Evolutionary conservation across 2,797 vertebrate species (phyloP), one percentile per base, ranked within the genome.

Genomic region (Hydrocynus forskahlii): DNA sequence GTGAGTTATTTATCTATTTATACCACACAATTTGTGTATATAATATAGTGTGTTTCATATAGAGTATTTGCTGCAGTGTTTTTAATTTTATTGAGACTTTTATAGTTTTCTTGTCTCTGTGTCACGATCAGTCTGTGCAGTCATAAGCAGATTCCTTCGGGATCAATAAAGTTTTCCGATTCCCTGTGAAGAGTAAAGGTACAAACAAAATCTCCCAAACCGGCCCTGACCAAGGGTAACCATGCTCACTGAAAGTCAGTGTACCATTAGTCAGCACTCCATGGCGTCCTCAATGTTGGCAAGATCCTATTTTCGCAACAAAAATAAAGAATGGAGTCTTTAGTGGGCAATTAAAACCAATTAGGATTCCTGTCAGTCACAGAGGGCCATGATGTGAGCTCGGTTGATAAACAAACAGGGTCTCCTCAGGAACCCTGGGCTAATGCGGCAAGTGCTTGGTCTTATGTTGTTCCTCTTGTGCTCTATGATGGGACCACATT

Each of bases 371-470:
- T 40, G 63, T 66, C 63, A 66, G 35, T 40, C 35, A 38, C 6
- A 40, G 35, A 0, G 29, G n/a, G 59, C 25, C 52, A 81, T 55
- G 10, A 12, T 25, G 45, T 83, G 84, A 86, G 81, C 75, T 78
- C 40, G 23, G 78, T 50, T 63, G 43, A 67, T 21, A 48, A 69
- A 79, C 76, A 80, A 70, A 38, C 35, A 25, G 43, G 40, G 72
- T 48, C 68, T 63, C 45, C 52, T 17, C 73, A 64, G 16, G 59
- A 62, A 29, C 59, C 21, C 62, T 38, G 29, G 60, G 25, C 60
- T 35, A 38, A 17, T 16, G 7, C 21, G 8, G 10, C 2, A 4
- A 9, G 2, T 7, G 59, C 17, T 40, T 40, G 63, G 63, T 63
- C 62, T 35, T 63, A 35, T 16, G 25, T 14, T 35, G 62, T 16